These are phyloP conservation scores for Cryptoblepharus egeriae DNA, from an alignment of 2,797 vertebrate genomes.

Conservation along the genomic window DNA sequence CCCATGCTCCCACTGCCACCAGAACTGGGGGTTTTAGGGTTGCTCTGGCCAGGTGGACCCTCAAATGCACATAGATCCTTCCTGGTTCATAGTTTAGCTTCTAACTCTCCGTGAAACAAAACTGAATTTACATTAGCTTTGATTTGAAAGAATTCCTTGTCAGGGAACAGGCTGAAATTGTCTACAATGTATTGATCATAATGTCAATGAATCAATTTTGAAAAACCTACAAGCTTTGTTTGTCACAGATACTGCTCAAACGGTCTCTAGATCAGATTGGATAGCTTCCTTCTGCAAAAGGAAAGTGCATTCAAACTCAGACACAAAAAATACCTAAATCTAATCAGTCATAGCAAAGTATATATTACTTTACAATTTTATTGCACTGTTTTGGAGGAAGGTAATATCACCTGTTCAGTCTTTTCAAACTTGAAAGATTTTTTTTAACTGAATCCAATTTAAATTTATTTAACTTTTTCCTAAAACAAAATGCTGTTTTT, in stretches of 20 bases:
- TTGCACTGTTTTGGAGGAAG: background rate
- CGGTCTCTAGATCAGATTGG: background rate
- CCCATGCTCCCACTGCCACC: no score
- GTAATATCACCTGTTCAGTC: background rate
- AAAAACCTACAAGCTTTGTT: background rate
- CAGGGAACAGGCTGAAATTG: background rate
- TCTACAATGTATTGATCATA: background rate
- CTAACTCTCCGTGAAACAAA: background rate
- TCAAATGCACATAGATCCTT: background rate
- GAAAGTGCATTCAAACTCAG: background rate
- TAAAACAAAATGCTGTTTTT: background rate
- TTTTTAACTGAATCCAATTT: background rate
- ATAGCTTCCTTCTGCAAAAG: background rate
- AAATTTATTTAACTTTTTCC: background rate
- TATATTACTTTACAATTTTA: background rate
- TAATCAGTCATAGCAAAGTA: background rate
- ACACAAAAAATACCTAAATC: background rate
- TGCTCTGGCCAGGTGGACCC: no score
- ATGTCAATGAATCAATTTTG: background rate
- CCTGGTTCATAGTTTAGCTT: background rate
- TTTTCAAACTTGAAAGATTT: slow-evolving; percentile 1
- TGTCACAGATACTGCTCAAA: background rate
- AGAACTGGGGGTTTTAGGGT: no score
- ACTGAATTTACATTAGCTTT: background rate
- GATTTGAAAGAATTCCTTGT: background rate